Conservation (phyloP, 1,140 invertebrate genomes). For the Acromyrmex heyeri region DNA sequence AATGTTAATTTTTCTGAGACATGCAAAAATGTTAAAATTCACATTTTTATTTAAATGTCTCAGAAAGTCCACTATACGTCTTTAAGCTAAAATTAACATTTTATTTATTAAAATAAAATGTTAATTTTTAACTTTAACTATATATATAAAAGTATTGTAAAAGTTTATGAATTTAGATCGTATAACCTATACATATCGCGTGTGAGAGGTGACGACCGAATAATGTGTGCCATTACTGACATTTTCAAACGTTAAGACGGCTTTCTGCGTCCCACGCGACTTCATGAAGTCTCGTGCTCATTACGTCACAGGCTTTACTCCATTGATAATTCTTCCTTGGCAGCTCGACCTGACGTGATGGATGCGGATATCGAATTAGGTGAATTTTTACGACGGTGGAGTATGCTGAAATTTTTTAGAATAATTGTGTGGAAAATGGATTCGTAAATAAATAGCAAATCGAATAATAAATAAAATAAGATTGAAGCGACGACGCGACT, state of each 20-base stretch:
- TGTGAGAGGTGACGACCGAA: conserved; percentile 51
- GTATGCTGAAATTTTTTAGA: background rate
- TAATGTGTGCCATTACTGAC: conserved; percentile 74
- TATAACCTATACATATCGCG: conserved; percentile 14
- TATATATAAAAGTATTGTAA: background rate
- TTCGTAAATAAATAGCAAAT: background rate
- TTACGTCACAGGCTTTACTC: conserved; percentile 62
- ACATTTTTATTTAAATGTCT: too few relatives aligned
- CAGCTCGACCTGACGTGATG: background rate
- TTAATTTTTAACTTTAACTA: too few relatives aligned
- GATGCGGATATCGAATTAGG: background rate
- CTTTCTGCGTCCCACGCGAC: conserved; percentile 69
- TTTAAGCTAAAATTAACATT: too few relatives aligned
- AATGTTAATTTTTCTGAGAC: too few relatives aligned
- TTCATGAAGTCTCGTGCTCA: conserved; percentile 34
- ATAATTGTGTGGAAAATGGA: background rate
- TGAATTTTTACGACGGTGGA: background rate
- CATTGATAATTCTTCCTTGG: conserved; percentile 38
- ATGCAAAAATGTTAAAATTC: too few relatives aligned
- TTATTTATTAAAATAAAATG: too few relatives aligned
- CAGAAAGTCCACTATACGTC: too few relatives aligned
- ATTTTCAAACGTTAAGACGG: conserved; percentile 69
- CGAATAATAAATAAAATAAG: background rate
- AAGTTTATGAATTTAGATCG: conserved; percentile 23
- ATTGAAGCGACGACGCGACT: background rate